Evolutionary conservation across 2,888 invertebrate genomes (phyloP).

Genomic region (Xylota segnis): DNA sequence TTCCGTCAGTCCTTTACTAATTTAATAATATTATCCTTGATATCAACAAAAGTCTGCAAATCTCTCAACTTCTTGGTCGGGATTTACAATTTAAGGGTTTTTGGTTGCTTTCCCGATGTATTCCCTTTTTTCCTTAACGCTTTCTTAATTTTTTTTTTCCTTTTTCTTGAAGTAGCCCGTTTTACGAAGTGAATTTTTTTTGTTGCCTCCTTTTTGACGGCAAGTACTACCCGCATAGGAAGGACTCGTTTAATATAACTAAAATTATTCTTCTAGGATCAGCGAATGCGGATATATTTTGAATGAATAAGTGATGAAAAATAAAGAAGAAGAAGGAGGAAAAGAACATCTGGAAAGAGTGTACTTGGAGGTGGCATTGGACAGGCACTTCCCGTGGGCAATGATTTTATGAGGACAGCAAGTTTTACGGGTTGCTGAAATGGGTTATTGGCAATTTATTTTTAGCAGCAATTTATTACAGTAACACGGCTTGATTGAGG

Average conservation of each 20-base stretch:
- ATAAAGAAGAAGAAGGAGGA: not conserved
- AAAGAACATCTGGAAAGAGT: slow-evolving; percentile 7
- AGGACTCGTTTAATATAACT: slow-evolving; percentile 46
- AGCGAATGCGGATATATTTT: slow-evolving; percentile 44
- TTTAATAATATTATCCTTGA: slow-evolving; percentile 63
- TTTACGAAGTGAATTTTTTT: slow-evolving; percentile 19
- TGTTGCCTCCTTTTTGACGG: not conserved
- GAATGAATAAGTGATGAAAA: slow-evolving; percentile 44
- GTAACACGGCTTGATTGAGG: slow-evolving; percentile 35
- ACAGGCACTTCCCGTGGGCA: slow-evolving; percentile 35
- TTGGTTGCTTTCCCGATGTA: slow-evolving; percentile 9
- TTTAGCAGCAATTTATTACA: slow-evolving; percentile 24
- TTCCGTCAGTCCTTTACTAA: slow-evolving; percentile 57
- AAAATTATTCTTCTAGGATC: slow-evolving; percentile 37
- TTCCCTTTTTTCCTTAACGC: not conserved
- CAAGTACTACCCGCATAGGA: slow-evolving; percentile 1
- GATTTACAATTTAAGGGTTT: slow-evolving; percentile 46
- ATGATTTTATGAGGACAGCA: slow-evolving; percentile 46
- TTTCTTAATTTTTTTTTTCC: slow-evolving; percentile 1
- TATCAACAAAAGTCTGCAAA: slow-evolving; percentile 50
- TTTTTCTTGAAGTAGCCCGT: slow-evolving; percentile 17
- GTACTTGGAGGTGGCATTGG: slow-evolving; percentile 22
- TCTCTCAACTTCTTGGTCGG: slow-evolving; percentile 55
- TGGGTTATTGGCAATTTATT: slow-evolving; percentile 48
- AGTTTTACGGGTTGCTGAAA: slow-evolving; percentile 48